phyloP scores from a whole-genome alignment of 2,797 vertebrate species.

The Phoxinus dragarum region DNA sequence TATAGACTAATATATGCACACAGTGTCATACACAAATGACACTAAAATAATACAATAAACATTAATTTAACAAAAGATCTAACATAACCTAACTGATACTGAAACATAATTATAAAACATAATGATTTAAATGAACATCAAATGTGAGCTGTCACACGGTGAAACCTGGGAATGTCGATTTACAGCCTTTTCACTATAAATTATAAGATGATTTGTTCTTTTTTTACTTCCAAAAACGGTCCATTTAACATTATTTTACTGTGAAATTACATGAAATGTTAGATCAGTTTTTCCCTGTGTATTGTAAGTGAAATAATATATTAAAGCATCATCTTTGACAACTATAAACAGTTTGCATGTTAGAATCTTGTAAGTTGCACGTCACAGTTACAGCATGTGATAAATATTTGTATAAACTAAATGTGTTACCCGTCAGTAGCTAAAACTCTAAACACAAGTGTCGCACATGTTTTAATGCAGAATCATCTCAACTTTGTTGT shows the following conservation, averaged over 20 bases:
- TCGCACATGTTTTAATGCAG: neutral
- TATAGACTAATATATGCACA: neutral
- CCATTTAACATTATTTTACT: neutral
- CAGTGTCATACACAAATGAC: neutral
- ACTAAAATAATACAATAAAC: neutral
- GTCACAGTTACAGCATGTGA: neutral
- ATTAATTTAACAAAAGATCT: neutral
- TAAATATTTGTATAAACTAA: no score
- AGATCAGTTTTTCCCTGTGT: neutral
- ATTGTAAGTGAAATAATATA: neutral
- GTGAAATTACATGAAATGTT: neutral
- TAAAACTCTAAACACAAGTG: neutral
- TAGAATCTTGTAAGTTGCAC: neutral
- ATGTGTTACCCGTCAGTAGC: neutral
- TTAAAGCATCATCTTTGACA: neutral
- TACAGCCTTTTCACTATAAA: neutral
- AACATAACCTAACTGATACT: neutral
- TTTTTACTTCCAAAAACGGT: neutral
- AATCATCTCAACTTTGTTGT: neutral
- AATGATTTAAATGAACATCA: neutral
- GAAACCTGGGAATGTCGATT: neutral
- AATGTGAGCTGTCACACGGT: neutral
- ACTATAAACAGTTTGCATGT: neutral
- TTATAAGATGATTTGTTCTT: neutral
- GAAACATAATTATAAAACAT: neutral